These are phyloP conservation scores for Ictalurus furcatus DNA, from an alignment of 2,113 vertebrate species.

Conservation along the genomic window DNA sequence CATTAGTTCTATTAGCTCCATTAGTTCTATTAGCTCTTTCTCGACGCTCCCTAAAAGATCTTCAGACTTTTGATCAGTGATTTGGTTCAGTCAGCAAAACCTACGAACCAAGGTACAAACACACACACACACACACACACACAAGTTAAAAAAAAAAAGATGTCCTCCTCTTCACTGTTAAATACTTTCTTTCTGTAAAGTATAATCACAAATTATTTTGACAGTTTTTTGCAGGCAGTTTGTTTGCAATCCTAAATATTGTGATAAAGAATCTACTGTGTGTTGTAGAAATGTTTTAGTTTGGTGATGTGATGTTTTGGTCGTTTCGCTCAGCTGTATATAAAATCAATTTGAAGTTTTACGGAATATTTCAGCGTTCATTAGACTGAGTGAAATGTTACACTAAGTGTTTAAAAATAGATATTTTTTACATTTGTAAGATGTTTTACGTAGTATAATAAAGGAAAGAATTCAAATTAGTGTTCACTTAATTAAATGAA, in stretches of 20 bases:
- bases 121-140: slow-evolving; percentile 3
- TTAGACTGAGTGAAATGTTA: no score
- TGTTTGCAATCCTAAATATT: no score
- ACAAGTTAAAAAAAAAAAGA: neutral
- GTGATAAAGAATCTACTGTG: no score
- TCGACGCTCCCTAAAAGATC: slow-evolving; percentile 4
- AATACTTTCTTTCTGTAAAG: neutral
- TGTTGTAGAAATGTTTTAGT: neutral
- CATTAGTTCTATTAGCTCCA: neutral
- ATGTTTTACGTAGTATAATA: no score
- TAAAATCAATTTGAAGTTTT: neutral
- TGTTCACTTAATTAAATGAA: neutral
- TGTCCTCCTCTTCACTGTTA: no score
- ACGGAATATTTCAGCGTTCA: neutral
- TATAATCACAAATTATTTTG: no score
- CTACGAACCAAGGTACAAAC: neutral
- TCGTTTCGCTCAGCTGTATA: neutral
- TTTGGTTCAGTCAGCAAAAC: slow-evolving; percentile 10
- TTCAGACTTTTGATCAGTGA: slow-evolving; percentile 48
- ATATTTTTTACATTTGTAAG: no score
- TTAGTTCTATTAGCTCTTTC: neutral
- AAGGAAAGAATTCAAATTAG: neutral
- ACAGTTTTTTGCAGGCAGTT: no score
- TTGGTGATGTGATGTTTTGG: neutral
- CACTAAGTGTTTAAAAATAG: no score